Conservation (phyloP, 2,797 vertebrate species). For the Hippopotamyrus pictus region DNA sequence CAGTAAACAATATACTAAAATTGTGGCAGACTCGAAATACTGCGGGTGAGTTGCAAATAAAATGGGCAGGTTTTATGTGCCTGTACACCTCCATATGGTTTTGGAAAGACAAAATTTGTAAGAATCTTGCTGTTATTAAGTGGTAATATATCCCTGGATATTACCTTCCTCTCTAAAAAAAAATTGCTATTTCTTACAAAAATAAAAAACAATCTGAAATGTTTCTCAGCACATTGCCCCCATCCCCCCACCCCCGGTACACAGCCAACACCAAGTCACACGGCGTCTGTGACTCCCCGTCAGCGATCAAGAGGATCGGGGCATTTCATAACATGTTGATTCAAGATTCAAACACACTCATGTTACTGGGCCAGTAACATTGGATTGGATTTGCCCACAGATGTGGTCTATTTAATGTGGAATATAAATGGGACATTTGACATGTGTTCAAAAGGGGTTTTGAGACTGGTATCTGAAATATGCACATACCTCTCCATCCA, state of each 20-base stretch:
- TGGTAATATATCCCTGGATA: not conserved
- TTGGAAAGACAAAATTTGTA: not conserved
- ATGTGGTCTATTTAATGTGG: not conserved
- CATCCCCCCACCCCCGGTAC: not conserved
- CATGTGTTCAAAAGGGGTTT: not conserved
- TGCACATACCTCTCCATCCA: not conserved
- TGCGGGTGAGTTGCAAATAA: not conserved
- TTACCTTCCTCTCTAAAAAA: not conserved
- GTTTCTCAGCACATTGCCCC: not conserved
- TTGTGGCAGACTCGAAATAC: not conserved
- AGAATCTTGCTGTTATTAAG: not conserved
- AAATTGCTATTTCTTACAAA: not conserved
- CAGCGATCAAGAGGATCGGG: not conserved
- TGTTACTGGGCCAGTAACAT: not conserved
- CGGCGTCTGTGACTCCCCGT: not conserved
- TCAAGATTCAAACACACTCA: not conserved
- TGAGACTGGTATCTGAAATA: not conserved
- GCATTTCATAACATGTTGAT: not conserved
- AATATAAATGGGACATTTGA: slow-evolving; percentile 1
- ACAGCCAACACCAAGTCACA: not conserved
- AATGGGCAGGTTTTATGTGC: not conserved
- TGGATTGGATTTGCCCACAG: not conserved
- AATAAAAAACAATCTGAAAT: not conserved
- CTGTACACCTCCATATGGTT: not conserved
- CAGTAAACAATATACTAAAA: not conserved